Evolutionary conservation across 2,797 vertebrate species (phyloP).

Genomic region (Poeciliopsis turneri): DNA sequence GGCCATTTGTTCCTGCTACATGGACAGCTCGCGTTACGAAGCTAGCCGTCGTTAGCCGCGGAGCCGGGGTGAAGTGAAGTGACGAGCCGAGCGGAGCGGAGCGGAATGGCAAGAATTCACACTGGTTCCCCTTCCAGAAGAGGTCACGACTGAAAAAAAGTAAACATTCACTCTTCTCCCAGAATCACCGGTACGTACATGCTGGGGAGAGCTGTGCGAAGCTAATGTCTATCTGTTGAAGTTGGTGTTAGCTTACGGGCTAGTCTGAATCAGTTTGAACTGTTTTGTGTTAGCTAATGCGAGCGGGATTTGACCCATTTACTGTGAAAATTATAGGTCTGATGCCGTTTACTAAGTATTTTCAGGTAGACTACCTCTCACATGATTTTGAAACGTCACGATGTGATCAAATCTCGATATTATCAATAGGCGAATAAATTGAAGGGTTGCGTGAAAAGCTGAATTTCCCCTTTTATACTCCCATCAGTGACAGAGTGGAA

Average conservation of each 20-base stretch:
- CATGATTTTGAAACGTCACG: neutral
- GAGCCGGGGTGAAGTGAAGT: constrained; percentile 45
- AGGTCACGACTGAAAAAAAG: constrained; percentile 21
- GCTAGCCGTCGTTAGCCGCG: constrained; percentile 61
- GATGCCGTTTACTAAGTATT: neutral
- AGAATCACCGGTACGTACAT: constrained; percentile 47
- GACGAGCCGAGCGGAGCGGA: constrained; percentile 12
- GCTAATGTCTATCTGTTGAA: constrained; percentile 18
- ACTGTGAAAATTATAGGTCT: neutral
- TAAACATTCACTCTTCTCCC: neutral
- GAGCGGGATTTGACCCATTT: neutral
- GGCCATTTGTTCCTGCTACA: constrained; percentile 13
- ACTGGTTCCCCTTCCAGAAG: constrained; percentile 27
- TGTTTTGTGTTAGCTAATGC: constrained; percentile 32
- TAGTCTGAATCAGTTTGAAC: constrained; percentile 15
- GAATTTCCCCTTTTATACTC: neutral
- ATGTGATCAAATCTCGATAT: neutral
- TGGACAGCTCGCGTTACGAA: constrained; percentile 49
- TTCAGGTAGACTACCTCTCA: neutral
- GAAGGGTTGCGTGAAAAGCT: neutral
- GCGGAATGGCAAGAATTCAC: constrained; percentile 63
- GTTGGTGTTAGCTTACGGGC: constrained; percentile 35
- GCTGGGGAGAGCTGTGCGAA: neutral
- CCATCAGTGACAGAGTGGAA: neutral
- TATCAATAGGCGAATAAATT: neutral